Evolutionary conservation across 2,797 vertebrate genomes (phyloP), one percentile per base, ranked within the genome.

Genomic region (Euthynnus affinis): DNA sequence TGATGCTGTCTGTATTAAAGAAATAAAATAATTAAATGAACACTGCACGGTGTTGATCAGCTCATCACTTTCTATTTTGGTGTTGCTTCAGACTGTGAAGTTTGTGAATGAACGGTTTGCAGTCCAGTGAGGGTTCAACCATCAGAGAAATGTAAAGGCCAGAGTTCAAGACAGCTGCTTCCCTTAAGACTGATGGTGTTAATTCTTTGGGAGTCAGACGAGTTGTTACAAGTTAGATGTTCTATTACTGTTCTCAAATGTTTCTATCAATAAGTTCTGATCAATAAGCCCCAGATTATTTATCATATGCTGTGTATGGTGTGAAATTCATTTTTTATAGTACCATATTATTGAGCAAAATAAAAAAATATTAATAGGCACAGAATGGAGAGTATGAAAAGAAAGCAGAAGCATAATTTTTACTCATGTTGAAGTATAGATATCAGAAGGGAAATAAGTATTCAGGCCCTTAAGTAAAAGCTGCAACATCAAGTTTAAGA

Each of bases 1-100:
- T 88, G 83, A 90, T 88, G 73, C 61, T 91, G 79, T 88, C 83
- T 91, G 86, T 92, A 85, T 88, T 83, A 84, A 92, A 84, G 80
- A 86, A 92, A 92, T 87, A 83, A 92, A 88, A 73, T 63, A 73
- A 88, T 89, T 82, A 49, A 79, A 25, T 86, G 56, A 71, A 76
- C 3, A 12, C 74, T 67, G 63, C 8, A 51, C 22, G 14, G 4
- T 81, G 60, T 76, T 44, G 8, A 57, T 70, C 13, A 46, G 29
- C 40, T 13, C 32, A 42, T 15, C 2, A 22, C 22, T 18, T 77
- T 63, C 6, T 23, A 48, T 20, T 20, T 37, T 37, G 37, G 40
- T 42, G 5, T 49, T 49, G 46, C 7, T 10, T 68, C 42, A 22
- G 15, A 34, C 3, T 13, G 10, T 27, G 32, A n/a, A n/a, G n/a